Conservation (phyloP, 2,888 invertebrate species). For the Congeria kusceri region DNA sequence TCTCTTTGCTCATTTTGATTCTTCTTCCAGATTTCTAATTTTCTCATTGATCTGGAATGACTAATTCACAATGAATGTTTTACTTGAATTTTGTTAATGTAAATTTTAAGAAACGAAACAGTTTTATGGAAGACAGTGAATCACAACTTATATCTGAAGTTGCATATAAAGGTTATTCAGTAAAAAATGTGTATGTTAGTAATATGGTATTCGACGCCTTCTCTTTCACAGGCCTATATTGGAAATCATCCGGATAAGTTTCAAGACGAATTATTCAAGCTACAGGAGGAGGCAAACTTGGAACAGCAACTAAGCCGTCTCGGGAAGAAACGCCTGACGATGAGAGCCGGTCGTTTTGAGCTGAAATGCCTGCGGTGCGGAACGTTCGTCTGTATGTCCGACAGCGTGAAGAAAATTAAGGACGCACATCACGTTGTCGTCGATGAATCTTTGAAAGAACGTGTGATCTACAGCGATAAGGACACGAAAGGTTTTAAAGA, state of each 20-base stretch:
- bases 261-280: conserved; percentile 40
- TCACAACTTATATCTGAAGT: too few species aligned
- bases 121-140: too few species aligned
- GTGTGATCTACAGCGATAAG: conserved; percentile 44
- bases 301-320: conserved; percentile 64
- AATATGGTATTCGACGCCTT: too few species aligned
- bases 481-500: conserved; percentile 44
- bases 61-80: too few species aligned
- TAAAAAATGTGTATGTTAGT: too few species aligned
- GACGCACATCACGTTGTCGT: conserved; percentile 76
- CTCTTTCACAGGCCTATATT: conserved; percentile 42
- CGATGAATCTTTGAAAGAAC: conserved; percentile 62
- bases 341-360: conserved; percentile 68
- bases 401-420: conserved; percentile 74
- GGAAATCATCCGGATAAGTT: conserved; percentile 44
- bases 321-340: conserved; percentile 20
- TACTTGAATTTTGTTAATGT: too few species aligned
- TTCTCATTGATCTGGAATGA: too few species aligned
- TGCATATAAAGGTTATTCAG: too few species aligned
- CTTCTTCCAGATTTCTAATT: too few species aligned
- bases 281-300: conserved; percentile 70
- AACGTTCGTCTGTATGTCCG: conserved; percentile 73
- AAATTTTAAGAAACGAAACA: too few species aligned
- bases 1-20: too few species aligned
- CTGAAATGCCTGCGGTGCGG: conserved; percentile 78